These are phyloP conservation scores for Gisinianus flammeolus DNA, from an alignment of 2,888 invertebrate genomes.

Conservation along the genomic window DNA sequence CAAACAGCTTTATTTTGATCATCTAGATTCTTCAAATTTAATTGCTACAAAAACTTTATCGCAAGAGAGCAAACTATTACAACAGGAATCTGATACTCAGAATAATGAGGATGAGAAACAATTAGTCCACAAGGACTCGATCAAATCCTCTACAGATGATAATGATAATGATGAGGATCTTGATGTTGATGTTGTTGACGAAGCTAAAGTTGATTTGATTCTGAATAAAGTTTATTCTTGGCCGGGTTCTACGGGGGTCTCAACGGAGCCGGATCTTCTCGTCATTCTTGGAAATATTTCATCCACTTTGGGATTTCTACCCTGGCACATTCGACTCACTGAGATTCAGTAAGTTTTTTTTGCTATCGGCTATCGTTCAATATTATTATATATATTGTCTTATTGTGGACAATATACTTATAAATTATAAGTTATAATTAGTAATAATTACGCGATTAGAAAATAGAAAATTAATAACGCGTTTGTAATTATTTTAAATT, in stretches of 20 bases:
- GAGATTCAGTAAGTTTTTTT: slow-evolving; percentile 54
- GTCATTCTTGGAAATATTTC: slow-evolving; percentile 50
- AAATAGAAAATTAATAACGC: too few species aligned
- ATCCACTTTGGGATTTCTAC: slow-evolving; percentile 54
- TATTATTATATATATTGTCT: not conserved
- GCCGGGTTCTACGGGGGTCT: slow-evolving; percentile 28
- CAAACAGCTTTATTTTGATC: slow-evolving; percentile 43
- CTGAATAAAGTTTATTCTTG: slow-evolving; percentile 44
- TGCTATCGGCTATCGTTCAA: not conserved
- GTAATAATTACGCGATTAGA: too few species aligned
- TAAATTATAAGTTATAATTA: too few species aligned
- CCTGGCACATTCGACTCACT: slow-evolving; percentile 55
- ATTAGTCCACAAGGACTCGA: not conserved
- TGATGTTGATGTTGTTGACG: slow-evolving; percentile 33
- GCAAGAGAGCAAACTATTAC: not conserved
- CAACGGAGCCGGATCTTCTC: slow-evolving; percentile 53
- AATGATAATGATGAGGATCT: not conserved
- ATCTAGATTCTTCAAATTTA: slow-evolving; percentile 5
- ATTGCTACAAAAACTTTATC: not conserved
- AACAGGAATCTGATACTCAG: not conserved
- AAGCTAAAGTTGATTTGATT: slow-evolving; percentile 43
- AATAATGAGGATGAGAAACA: not conserved
- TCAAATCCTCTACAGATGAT: slow-evolving; percentile 3
- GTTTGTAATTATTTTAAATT: not conserved
- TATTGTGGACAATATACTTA: too few species aligned